phyloP scores from a whole-genome alignment of 2,888 invertebrate species.

The Parnassius mnemosyne region DNA sequence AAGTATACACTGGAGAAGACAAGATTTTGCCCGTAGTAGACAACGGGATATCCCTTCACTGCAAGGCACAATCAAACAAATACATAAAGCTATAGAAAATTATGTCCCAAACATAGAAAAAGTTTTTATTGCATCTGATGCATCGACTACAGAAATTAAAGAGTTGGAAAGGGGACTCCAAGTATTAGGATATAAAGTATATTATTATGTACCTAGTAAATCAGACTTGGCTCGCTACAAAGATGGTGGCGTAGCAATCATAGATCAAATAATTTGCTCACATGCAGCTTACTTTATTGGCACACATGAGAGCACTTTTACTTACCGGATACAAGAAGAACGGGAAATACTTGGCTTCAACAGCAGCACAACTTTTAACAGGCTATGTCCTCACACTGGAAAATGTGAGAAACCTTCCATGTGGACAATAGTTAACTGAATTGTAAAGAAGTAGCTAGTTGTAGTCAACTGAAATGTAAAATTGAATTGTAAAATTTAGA shows the following conservation, averaged over 20 bases:
- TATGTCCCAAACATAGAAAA: conserved; percentile 56
- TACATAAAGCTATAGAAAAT: conserved; percentile 80
- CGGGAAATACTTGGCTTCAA: conserved; percentile 95
- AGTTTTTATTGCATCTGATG: conserved; percentile 94
- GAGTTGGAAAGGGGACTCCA: conserved; percentile 68
- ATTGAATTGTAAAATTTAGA: not conserved
- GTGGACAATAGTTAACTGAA: conserved; percentile 86
- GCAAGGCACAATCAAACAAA: conserved; percentile 87
- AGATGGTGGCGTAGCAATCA: conserved; percentile 94
- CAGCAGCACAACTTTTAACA: conserved; percentile 91
- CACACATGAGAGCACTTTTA: conserved; percentile 96
- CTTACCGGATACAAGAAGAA: conserved; percentile 98
- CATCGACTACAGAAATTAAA: conserved; percentile 79
- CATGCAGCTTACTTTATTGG: conserved; percentile 93
- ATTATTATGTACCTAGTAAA: conserved; percentile 62
- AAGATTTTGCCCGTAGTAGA: conserved; percentile 91
- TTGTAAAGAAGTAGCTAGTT: too few relatives aligned
- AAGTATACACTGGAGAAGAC: conserved; percentile 91
- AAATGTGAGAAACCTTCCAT: conserved; percentile 87
- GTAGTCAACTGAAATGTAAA: not conserved
- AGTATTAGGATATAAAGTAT: conserved; percentile 48
- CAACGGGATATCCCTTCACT: conserved; percentile 88
- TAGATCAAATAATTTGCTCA: conserved; percentile 97
- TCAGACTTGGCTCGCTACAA: conserved; percentile 74
- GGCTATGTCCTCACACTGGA: conserved; percentile 84